phyloP scores from a whole-genome alignment of 2,888 invertebrate genomes.

The Syrphus vitripennis region DNA sequence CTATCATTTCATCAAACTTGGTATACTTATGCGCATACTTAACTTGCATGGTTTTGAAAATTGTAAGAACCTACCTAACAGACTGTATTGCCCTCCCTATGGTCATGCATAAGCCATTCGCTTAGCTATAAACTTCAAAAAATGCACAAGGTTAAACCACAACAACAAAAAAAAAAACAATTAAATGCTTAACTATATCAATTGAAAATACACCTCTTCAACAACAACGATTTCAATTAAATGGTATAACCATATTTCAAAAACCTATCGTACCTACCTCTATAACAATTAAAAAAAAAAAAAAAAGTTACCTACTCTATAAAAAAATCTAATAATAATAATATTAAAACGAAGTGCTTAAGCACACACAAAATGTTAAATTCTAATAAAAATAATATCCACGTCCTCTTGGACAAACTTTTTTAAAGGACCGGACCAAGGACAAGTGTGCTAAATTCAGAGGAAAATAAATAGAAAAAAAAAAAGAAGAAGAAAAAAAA shows the following conservation, averaged over 20 bases:
- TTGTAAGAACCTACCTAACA: too few species aligned
- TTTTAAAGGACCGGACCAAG: slow-evolving; percentile 7
- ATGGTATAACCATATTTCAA: background rate
- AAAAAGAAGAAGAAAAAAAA: background rate
- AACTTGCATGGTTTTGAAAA: too few species aligned
- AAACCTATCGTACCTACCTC: background rate
- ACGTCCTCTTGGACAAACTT: slow-evolving; percentile 5
- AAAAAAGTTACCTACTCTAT: too few species aligned
- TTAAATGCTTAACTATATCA: too few species aligned
- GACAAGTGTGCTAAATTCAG: slow-evolving; percentile 16
- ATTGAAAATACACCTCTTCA: background rate
- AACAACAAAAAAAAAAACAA: background rate
- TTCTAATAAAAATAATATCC: slow-evolving; percentile 40
- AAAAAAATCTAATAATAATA: background rate
- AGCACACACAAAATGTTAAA: slow-evolving; percentile 58
- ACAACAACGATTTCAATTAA: background rate
- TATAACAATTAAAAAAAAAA: background rate
- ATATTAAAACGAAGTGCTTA: slow-evolving; percentile 43
- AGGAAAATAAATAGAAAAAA: background rate
- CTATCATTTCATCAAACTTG: too few species aligned
- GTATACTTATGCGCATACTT: too few species aligned
- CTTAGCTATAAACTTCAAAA: background rate
- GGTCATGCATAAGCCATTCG: background rate
- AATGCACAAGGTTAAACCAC: background rate
- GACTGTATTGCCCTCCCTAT: too few species aligned